Evolutionary conservation across 2,113 vertebrate species (phyloP).

Genomic region (Geothlypis trichas): DNA sequence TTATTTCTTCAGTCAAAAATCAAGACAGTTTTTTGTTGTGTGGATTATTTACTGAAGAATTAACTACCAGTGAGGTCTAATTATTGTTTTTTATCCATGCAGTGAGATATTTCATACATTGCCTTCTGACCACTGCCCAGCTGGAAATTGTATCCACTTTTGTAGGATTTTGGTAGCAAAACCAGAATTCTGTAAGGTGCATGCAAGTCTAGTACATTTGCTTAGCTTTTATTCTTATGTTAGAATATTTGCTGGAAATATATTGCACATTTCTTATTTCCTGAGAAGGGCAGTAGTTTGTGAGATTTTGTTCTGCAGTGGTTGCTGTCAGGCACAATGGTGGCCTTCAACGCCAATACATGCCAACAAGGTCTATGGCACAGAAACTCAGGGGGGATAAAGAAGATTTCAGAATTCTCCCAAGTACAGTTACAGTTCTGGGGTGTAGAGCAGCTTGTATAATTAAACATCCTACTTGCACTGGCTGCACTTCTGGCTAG

Average conservation of each 20-base stretch:
- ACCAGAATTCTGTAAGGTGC: background rate
- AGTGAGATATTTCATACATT: slow-evolving; percentile 62
- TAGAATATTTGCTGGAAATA: background rate
- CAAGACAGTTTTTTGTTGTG: slow-evolving; percentile 67
- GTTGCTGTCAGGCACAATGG: background rate
- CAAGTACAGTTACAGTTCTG: background rate
- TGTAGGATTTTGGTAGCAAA: slow-evolving; percentile 38
- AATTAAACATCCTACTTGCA: background rate
- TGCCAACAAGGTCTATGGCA: background rate
- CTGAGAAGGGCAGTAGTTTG: background rate
- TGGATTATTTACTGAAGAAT: slow-evolving; percentile 72
- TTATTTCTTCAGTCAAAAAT: slow-evolving; percentile 75
- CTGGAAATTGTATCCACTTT: slow-evolving; percentile 58
- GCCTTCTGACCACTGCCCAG: slow-evolving; percentile 64
- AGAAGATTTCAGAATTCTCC: background rate
- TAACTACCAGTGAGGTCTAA: slow-evolving; percentile 68
- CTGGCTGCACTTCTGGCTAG: background rate
- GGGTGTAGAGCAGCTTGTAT: rapidly evolving
- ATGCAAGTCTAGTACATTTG: background rate
- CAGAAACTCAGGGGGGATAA: background rate
- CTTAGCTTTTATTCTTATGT: background rate
- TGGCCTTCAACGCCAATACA: background rate
- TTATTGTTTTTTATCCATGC: slow-evolving; percentile 70
- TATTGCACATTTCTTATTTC: background rate
- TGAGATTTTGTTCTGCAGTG: background rate